phyloP scores from a whole-genome alignment of 1,140 invertebrate genomes.

The Caenorhabditis briggsae region DNA sequence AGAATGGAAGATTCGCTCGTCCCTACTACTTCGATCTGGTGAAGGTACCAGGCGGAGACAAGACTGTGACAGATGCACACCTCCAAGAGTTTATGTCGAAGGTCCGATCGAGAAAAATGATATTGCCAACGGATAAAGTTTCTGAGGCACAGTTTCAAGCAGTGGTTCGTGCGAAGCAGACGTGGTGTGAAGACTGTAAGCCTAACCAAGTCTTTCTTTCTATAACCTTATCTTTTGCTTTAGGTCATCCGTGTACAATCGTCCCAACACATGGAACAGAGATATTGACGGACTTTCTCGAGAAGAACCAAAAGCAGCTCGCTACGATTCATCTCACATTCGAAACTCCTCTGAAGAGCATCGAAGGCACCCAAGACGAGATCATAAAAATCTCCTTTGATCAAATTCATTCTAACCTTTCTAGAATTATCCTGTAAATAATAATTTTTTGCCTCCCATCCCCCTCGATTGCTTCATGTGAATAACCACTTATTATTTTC shows the following conservation, averaged over 20 bases:
- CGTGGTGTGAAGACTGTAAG: slow-evolving; percentile 25
- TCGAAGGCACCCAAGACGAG: too few relatives aligned
- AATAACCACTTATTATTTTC: too few relatives aligned
- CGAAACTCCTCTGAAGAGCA: too few relatives aligned
- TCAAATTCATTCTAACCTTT: too few relatives aligned
- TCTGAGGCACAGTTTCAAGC: neutral
- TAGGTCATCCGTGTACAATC: slow-evolving; percentile 25
- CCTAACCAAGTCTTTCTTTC: neutral
- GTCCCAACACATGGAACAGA: neutral
- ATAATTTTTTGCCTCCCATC: too few relatives aligned
- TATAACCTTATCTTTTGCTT: neutral
- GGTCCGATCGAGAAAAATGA: neutral
- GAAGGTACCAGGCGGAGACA: neutral
- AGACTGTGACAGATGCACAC: neutral
- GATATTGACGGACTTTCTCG: neutral
- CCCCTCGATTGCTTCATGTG: too few relatives aligned
- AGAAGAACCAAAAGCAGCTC: neutral
- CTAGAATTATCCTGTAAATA: too few relatives aligned
- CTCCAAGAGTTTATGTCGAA: slow-evolving; percentile 22
- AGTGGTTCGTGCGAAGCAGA: neutral
- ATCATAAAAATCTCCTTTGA: too few relatives aligned
- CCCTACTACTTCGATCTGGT: slow-evolving; percentile 40
- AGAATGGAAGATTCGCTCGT: slow-evolving; percentile 6
- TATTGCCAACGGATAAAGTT: neutral
- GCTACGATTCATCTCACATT: neutral